Conservation (phyloP, 1,140 invertebrate species). For the Papilio machaon region DNA sequence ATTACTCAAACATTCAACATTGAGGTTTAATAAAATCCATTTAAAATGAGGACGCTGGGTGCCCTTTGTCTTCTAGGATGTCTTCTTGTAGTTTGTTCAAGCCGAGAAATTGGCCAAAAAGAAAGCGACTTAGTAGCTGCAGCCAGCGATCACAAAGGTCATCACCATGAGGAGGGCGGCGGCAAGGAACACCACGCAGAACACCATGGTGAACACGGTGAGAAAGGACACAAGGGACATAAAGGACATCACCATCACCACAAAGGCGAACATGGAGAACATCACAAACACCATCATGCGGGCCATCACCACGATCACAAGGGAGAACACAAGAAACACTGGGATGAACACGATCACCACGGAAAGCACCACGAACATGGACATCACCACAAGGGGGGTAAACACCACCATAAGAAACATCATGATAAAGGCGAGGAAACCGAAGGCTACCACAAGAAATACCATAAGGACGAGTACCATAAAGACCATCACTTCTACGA, state of each 20-base stretch:
- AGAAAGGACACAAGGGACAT: conserved; percentile 83
- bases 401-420: conserved; percentile 84
- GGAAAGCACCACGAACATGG: conserved; percentile 86
- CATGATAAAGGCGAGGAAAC: conserved; percentile 86
- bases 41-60: conserved; percentile 73
- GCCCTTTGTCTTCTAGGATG: conserved; percentile 68
- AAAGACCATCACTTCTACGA: conserved; percentile 88
- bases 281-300: conserved; percentile 85
- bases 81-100: conserved; percentile 55
- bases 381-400: conserved; percentile 85
- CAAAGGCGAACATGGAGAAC: conserved; percentile 86
- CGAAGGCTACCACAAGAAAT: conserved; percentile 86
- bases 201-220: conserved; percentile 81
- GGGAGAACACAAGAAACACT: conserved; percentile 86
- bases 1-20: conserved; percentile 67
- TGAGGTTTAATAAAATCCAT: conserved; percentile 44
- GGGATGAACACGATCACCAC: conserved; percentile 86
- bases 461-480: conserved; percentile 88
- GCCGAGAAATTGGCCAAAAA: conserved; percentile 61
- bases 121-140: conserved; percentile 77
- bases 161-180: conserved; percentile 81
- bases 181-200: conserved; percentile 82
- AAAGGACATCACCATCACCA: conserved; percentile 85
- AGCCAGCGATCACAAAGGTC: conserved; percentile 74
- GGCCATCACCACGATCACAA: conserved; percentile 85